Percentiles rank a stretch among this genome's conserved stretches.
These are phyloP conservation scores for Isurus oxyrinchus DNA, from an alignment of 2,113 vertebrate genomes.

Conservation along the genomic window DNA sequence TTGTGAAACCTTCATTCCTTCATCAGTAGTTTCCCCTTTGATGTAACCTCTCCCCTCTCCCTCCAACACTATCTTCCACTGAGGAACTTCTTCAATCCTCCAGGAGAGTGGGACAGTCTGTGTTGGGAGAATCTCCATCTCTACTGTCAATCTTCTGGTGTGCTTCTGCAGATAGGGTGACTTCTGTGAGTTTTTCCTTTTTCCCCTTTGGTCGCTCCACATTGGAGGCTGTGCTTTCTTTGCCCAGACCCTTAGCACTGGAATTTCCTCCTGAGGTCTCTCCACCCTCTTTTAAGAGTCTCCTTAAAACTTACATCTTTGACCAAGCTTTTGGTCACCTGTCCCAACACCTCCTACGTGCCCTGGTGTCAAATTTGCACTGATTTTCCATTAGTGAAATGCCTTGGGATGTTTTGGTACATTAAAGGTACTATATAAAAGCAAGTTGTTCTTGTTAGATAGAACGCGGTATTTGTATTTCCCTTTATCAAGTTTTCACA, in stretches of 20 bases:
- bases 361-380: not conserved
- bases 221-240: not conserved
- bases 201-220: not conserved
- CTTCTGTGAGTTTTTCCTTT: not conserved
- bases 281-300: not conserved
- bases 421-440: not conserved
- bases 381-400: not conserved
- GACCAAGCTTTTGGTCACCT: not conserved
- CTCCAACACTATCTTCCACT: not conserved
- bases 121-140: not conserved
- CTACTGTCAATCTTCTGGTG: not conserved
- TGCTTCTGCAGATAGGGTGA: not conserved
- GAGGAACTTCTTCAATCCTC: not conserved
- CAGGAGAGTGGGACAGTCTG: not conserved
- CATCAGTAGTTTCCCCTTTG: not conserved
- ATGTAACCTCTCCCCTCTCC: not conserved
- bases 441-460: not conserved
- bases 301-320: not conserved
- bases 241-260: not conserved
- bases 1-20: not conserved
- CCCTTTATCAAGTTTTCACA: not conserved
- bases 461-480: not conserved
- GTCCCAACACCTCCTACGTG: not conserved
- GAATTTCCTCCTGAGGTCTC: not conserved
- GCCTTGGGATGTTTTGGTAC: not conserved